phyloP scores from a whole-genome alignment of 2,888 invertebrate species.

The Leuctra nigra region DNA sequence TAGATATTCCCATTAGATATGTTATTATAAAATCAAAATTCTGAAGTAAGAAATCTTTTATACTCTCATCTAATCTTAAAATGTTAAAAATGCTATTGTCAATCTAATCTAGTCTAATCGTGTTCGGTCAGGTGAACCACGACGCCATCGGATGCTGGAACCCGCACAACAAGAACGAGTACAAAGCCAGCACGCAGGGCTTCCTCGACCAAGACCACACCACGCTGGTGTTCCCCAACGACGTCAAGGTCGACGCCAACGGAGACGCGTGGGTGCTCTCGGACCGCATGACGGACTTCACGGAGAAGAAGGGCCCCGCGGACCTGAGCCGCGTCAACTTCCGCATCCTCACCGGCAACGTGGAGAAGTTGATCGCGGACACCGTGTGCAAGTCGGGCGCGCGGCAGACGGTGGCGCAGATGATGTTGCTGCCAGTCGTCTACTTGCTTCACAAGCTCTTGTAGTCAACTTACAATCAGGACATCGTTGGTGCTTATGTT shows the following conservation, averaged over 20 bases:
- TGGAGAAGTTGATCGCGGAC: background rate
- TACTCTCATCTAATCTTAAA: no score
- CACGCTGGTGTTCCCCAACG: conserved; percentile 69
- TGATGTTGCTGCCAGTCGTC: no score
- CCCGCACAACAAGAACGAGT: conserved; percentile 40
- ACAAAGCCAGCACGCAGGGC: conserved; percentile 46
- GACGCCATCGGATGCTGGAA: conserved; percentile 76
- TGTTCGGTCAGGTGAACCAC: conserved; percentile 63
- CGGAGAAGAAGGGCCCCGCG: conserved; percentile 56
- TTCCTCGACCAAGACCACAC: conserved; percentile 68
- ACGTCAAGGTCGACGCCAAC: conserved; percentile 63
- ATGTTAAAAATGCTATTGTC: no score
- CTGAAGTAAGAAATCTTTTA: no score
- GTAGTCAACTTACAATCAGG: no score
- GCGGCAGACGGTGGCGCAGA: no score
- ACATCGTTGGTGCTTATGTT: no score
- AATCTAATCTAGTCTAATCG: no score
- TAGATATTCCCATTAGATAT: no score
- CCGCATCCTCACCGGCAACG: conserved; percentile 48
- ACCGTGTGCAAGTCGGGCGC: no score
- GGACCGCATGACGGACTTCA: conserved; percentile 73
- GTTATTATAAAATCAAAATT: no score
- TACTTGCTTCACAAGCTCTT: no score
- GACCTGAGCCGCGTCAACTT: conserved; percentile 65
- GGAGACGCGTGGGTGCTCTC: conserved; percentile 72